A percentile compares a stretch with the other conserved stretches of the same genome.
Evolutionary conservation across 2,113 vertebrate species (phyloP).

Genomic region (Petromus typicus): DNA sequence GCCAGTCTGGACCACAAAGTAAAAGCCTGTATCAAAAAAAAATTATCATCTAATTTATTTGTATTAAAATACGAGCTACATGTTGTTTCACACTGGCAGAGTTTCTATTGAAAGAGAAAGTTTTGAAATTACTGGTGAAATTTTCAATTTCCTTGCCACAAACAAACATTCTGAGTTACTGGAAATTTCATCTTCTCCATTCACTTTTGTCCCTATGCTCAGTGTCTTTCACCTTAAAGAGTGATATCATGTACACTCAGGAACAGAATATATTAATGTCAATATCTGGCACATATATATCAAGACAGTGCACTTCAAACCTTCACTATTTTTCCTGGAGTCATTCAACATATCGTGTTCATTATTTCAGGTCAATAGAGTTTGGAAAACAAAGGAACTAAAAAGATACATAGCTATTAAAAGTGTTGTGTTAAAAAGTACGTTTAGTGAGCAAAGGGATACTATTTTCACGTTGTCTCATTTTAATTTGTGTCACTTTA

Average conservation of each 20-base stretch:
- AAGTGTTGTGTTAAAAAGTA: background rate
- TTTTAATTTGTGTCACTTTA: constrained; percentile 22
- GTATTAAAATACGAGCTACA: background rate
- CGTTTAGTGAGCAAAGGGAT: background rate
- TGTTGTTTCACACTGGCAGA: background rate
- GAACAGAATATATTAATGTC: background rate
- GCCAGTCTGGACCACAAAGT: too few relatives aligned
- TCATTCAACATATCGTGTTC: background rate
- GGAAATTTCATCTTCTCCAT: background rate
- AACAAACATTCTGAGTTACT: background rate
- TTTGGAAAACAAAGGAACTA: constrained; percentile 22
- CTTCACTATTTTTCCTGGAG: background rate
- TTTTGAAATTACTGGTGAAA: background rate
- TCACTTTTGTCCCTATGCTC: background rate
- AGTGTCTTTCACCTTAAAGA: background rate
- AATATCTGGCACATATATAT: background rate
- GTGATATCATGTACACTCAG: background rate
- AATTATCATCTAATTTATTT: too few relatives aligned
- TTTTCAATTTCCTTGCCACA: background rate
- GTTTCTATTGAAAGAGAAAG: background rate
- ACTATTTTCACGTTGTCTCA: background rate
- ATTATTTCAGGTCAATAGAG: background rate
- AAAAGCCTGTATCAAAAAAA: too few relatives aligned
- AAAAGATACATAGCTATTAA: background rate
- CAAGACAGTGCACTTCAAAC: background rate